Percentiles rank a stretch among this genome's conserved stretches.
phyloP scores from a whole-genome alignment of 2,888 invertebrate genomes.

The Mesoligia furuncula region DNA sequence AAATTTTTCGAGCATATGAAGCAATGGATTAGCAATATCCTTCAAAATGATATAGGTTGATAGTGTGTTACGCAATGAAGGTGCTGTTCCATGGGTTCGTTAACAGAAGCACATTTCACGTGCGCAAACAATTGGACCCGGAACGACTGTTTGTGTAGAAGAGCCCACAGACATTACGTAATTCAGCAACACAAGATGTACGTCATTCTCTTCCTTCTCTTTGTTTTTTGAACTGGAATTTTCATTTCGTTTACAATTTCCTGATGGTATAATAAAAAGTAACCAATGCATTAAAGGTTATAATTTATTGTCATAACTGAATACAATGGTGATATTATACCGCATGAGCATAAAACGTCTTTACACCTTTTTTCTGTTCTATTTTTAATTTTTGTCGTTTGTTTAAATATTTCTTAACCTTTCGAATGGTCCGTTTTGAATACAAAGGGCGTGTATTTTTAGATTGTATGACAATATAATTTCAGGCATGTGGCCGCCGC shows the following conservation, averaged over 20 bases:
- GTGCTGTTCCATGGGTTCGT: not conserved
- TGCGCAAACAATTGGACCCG: not conserved
- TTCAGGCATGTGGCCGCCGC: not conserved
- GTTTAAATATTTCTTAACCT: not conserved
- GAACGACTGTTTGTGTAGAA: not conserved
- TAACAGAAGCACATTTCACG: not conserved
- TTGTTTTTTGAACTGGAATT: not conserved
- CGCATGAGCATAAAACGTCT: too few relatives aligned
- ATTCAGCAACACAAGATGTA: not conserved
- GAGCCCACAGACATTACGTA: conserved; percentile 1
- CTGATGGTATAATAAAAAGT: not conserved
- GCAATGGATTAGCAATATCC: not conserved
- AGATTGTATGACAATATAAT: not conserved
- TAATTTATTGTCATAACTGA: not conserved
- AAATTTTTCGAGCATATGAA: not conserved
- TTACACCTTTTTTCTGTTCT: not conserved
- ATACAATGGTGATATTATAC: not conserved
- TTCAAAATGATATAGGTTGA: too few relatives aligned
- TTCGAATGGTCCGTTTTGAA: not conserved
- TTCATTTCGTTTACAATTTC: not conserved
- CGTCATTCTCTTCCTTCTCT: not conserved
- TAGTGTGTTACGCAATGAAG: too few relatives aligned
- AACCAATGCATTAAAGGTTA: not conserved
- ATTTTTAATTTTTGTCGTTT: not conserved
- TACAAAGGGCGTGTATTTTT: not conserved